A percentile compares a stretch with the other conserved stretches of the same genome.
phyloP scores from a whole-genome alignment of 92 coral and sea anemone species.

The Palythoa grandiflora region DNA sequence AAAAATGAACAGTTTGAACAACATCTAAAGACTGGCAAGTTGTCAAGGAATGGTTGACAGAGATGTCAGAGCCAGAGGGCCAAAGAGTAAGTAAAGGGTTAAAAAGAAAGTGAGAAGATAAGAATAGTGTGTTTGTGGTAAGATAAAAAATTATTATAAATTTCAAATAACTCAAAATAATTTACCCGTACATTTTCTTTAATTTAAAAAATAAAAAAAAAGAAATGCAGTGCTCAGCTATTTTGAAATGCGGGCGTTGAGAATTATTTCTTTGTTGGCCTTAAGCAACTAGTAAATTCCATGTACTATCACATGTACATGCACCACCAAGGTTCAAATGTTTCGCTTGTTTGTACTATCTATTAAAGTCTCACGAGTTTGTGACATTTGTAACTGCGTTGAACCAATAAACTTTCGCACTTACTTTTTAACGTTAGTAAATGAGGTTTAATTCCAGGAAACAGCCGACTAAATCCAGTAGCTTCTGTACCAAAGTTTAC shows the following conservation, averaged over 20 bases:
- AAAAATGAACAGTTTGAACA: background rate
- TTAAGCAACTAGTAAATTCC: too few species aligned
- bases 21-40: background rate
- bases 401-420: background rate
- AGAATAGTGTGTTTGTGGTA: background rate
- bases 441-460: constrained; percentile 94
- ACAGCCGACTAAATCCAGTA: constrained; percentile 83
- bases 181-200: too few species aligned
- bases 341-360: background rate
- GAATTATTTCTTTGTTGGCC: too few species aligned
- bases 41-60: background rate
- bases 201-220: too few species aligned
- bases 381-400: background rate
- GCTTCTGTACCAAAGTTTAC: constrained; percentile 96
- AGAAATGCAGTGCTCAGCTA: too few species aligned
- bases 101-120: background rate
- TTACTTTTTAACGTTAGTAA: constrained; percentile 91
- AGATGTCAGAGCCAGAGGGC: background rate
- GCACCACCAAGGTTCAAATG: too few species aligned
- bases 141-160: background rate
- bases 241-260: too few species aligned
- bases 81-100: background rate
- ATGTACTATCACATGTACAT: too few species aligned
- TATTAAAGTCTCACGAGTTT: background rate
- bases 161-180: background rate